Evolutionary conservation across 2,113 vertebrate genomes (phyloP).

Genomic region (Motacilla tschutschensis): DNA sequence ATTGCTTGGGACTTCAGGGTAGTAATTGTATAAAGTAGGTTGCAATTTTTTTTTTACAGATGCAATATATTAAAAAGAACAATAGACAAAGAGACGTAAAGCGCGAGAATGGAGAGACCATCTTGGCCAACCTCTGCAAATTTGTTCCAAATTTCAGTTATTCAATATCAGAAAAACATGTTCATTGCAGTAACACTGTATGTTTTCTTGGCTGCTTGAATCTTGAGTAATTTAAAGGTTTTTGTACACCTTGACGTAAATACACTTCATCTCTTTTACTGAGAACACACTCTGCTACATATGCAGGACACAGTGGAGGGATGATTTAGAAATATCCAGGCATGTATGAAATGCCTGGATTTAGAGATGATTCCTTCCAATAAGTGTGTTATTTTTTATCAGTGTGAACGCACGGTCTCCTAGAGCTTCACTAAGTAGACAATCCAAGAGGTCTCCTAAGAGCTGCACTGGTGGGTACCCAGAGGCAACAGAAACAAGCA

Average conservation of each 20-base stretch:
- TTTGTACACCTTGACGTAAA: not conserved
- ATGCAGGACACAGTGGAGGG: not conserved
- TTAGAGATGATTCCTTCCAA: not conserved
- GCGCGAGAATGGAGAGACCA: not conserved
- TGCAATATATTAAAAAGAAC: slow-evolving; percentile 30
- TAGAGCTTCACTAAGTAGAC: not conserved
- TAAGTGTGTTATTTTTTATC: not conserved
- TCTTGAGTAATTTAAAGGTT: not conserved
- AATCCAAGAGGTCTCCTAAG: not conserved
- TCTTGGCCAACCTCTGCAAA: not conserved
- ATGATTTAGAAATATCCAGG: not conserved
- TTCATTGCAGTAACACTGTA: not conserved
- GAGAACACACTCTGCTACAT: not conserved
- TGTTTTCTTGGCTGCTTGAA: not conserved
- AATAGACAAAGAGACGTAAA: slow-evolving; percentile 11
- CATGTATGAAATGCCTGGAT: not conserved
- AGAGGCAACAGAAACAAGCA: not conserved
- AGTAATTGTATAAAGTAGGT: slow-evolving; percentile 40
- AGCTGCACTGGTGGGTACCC: not conserved
- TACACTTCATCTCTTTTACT: not conserved
- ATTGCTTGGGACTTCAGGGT: slow-evolving; percentile 28
- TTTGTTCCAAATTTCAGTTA: slow-evolving; percentile 32
- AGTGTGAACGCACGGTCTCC: rapidly evolving
- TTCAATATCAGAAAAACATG: not conserved
- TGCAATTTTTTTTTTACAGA: slow-evolving; percentile 12